Evolutionary conservation across 2,113 vertebrate species (phyloP), one percentile per base, ranked within the genome.

Genomic region (Ceyx cyanopectus): DNA sequence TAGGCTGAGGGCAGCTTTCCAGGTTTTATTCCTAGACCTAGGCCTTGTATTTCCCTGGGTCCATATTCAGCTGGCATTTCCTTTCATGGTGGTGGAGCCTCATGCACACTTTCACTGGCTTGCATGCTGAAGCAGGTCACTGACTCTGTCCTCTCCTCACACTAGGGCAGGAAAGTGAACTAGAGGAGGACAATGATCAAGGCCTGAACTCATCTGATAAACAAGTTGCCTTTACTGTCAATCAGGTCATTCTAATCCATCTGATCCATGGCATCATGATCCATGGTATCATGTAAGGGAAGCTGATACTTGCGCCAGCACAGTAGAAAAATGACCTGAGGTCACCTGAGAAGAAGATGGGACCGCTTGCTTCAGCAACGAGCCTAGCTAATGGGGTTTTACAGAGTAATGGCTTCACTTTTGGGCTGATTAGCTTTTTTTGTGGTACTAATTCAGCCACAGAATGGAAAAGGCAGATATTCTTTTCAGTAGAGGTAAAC

Each of bases 11-110:
- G 65, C 62, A 82, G 41, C 40, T 87, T 89, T 93, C 81, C 61
- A 95, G 41, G 72, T 77, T 91, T 92, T 85, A 87, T 82, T 89
- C 56, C 89, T 91, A 85, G 78, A 80, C 41, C 17, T 32, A 87
- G 24, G 43, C 20, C 40, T 89, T 83, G 15, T 34, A 74, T 80
- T 85, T 94, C 85, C 56, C 67, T 82, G 69, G 74, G 62, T 82
- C 63, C 1, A 0, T 48, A n/a, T 27, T 85, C 26, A 93, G 75
- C 4, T 75, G 85, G 56, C 46, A 60, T 56, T 87, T 94, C 78
- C 79, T 95, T 79, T 79, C 79, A 70, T 1, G 1, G n/a, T 50
- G 37, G 16, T 58, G 54, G 41, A 32, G 63, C 76, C n/a, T 40
- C 70, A 45, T 27, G 41, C 14, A 66, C 45, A 69, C 53, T 78